Evolutionary conservation across 2,888 invertebrate species (phyloP).

Genomic region (Pocota personata): DNA sequence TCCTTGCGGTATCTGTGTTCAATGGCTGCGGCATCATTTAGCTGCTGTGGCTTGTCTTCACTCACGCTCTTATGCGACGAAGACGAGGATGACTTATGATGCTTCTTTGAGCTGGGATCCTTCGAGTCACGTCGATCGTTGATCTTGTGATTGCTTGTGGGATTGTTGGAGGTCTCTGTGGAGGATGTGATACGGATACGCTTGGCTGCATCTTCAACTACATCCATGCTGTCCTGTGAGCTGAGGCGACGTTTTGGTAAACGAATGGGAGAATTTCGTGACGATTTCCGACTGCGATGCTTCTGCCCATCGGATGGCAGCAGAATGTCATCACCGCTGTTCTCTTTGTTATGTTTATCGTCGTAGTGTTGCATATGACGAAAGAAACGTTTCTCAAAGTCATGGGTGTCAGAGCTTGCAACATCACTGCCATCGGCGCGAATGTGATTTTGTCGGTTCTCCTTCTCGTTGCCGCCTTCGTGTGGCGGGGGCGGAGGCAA

Average conservation of each 20-base stretch:
- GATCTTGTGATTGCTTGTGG: slow-evolving; percentile 83
- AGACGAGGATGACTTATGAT: slow-evolving; percentile 61
- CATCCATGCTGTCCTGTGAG: slow-evolving; percentile 86
- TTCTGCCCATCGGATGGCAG: slow-evolving; percentile 49
- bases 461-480: slow-evolving; percentile 57
- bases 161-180: slow-evolving; percentile 75
- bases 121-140: slow-evolving; percentile 88
- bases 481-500: slow-evolving; percentile 42
- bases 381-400: slow-evolving; percentile 68
- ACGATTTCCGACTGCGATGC: slow-evolving; percentile 79
- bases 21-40: slow-evolving; percentile 41
- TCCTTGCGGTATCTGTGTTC: slow-evolving; percentile 80
- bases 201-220: slow-evolving; percentile 79
- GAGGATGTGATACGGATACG: slow-evolving; percentile 79
- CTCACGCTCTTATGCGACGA: slow-evolving; percentile 27
- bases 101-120: slow-evolving; percentile 82
- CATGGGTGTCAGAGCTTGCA: slow-evolving; percentile 27
- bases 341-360: slow-evolving; percentile 76
- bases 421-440: slow-evolving; percentile 67
- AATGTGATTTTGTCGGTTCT: slow-evolving; percentile 64
- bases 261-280: slow-evolving; percentile 80
- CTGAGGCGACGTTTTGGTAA: slow-evolving; percentile 88
- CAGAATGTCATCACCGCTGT: slow-evolving; percentile 72
- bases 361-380: slow-evolving; percentile 74
- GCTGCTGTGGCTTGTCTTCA: slow-evolving; percentile 74